Conservation (phyloP, 2,797 vertebrate genomes). For the Natrix natrix region DNA sequence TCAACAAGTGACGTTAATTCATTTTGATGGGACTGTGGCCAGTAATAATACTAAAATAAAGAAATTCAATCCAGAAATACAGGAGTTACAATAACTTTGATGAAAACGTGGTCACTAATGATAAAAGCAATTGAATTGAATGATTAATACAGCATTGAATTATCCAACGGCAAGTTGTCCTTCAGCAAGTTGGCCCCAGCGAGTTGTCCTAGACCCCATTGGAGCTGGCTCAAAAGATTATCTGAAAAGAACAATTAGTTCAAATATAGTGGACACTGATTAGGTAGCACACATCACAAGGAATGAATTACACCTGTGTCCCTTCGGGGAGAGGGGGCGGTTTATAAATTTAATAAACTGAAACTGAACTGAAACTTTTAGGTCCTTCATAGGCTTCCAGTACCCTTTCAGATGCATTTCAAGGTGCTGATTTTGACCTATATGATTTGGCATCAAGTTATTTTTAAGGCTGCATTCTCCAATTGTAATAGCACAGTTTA, state of each 20-base stretch:
- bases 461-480: not conserved
- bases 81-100: not conserved
- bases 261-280: not conserved
- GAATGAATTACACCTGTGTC: not conserved
- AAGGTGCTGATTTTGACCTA: not conserved
- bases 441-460: not conserved
- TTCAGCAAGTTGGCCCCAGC: not conserved
- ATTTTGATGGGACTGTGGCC: not conserved
- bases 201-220: not conserved
- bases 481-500: not conserved
- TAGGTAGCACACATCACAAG: not conserved
- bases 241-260: not conserved
- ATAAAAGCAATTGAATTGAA: not conserved
- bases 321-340: too few species aligned
- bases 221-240: not conserved
- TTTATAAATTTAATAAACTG: too few species aligned
- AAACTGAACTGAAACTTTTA: too few species aligned
- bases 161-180: not conserved
- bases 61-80: not conserved
- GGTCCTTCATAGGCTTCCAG: not conserved
- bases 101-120: not conserved
- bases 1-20: not conserved
- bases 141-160: not conserved
- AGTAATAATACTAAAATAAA: not conserved
- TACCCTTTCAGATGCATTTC: not conserved